phyloP scores from a whole-genome alignment of 2,888 invertebrate species.

The Synanthedon andrenaeformis region DNA sequence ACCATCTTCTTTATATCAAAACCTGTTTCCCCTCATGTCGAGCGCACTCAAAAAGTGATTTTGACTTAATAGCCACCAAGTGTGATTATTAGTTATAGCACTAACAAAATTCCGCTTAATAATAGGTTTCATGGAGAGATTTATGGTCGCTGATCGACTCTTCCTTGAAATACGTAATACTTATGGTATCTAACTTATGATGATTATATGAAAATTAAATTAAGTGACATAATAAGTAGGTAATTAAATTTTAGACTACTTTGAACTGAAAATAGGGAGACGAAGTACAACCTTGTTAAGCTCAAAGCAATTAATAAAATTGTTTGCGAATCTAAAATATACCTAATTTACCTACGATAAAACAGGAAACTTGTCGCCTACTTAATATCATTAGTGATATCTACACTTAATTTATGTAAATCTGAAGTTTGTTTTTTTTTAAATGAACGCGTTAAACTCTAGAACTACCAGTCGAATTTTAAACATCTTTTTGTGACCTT shows the following conservation, averaged over 20 bases:
- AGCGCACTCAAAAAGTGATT: constrained; percentile 49
- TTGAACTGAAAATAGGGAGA: neutral
- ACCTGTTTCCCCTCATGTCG: constrained; percentile 54
- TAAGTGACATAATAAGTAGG: neutral
- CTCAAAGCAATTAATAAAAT: no score
- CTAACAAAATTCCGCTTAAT: constrained; percentile 34
- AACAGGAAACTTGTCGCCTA: no score
- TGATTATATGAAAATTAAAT: no score
- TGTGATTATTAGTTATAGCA: constrained; percentile 53
- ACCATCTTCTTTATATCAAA: constrained; percentile 42
- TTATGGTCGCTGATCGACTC: constrained; percentile 13
- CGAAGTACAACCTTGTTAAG: no score
- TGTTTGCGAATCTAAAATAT: no score
- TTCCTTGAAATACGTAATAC: constrained; percentile 2
- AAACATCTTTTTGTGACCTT: no score
- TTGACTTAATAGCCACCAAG: constrained; percentile 54
- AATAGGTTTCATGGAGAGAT: constrained; percentile 20
- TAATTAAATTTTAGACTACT: neutral
- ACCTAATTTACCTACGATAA: no score
- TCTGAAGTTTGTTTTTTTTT: no score
- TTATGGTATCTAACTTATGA: neutral
- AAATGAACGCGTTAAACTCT: no score
- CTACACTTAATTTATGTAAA: no score
- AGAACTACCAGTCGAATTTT: no score
- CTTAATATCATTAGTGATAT: no score